Base-by-base conservation (phyloP, 2,888 invertebrate species). In the Eustalomyia histrio region DNA sequence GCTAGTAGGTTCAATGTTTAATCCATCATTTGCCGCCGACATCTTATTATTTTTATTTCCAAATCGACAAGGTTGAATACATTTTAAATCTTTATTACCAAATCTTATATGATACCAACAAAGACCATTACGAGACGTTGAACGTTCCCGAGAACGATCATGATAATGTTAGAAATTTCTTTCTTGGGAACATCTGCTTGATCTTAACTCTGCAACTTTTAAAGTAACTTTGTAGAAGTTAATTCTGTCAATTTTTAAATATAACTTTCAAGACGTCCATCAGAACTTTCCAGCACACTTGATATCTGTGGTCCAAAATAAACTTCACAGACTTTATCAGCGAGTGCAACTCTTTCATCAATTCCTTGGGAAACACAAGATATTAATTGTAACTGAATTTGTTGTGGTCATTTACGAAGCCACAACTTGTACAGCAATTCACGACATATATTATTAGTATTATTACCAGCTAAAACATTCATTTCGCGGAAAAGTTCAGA, bases 351-450 rank as follows among this genome's bases (percentile, higher is more conserved):
- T 58, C 21, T 58, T 58, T 24, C 58, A 33, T 33, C n/a, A 33
- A n/a, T 16, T n/a, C 1, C 6, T 58, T 21, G 21, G 21, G 8
- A n/a, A 58, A 14, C 7, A 10, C 8, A 24, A n/a, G 10, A 58
- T 16, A 7, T 58, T 24, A 24, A 17, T 3, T 58, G 7, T 8
- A 58, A 9, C 16, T 58, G 58, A 7, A 58, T 58, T 58, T 58
- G 21, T 24, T 58, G 58, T 58, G 58, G 58, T 10, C 6, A 9
- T 24, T 17, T 58, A 58, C 58, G 58, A 17, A 58, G 24, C 58
- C 58, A 24, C 10, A 58, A 58, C 58, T 58, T 58, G 21, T 33
- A 58, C 24, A 58, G 21, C 5, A 58, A 33, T 24, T 58, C 58
- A 1, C 21, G 58, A 16, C 6, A 24, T 8, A 58, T 33, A 10